These are phyloP conservation scores for Heliconius himera DNA, from an alignment of 1,140 invertebrate species.

Conservation along the genomic window DNA sequence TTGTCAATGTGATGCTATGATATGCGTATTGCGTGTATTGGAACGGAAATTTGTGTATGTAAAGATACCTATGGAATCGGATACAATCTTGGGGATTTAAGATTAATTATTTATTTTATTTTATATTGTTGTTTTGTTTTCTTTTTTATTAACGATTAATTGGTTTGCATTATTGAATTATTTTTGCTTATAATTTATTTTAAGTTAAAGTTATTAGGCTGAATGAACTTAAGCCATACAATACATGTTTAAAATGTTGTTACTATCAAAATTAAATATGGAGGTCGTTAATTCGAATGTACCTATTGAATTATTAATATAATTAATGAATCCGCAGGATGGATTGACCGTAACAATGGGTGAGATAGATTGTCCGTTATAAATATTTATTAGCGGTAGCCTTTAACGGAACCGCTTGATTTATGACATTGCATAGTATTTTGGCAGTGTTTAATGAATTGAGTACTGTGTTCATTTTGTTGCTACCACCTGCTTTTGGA, in stretches of 20 bases:
- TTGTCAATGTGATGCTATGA: slow-evolving; percentile 60
- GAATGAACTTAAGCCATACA: not conserved
- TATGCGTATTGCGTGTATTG: slow-evolving; percentile 52
- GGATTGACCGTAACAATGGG: slow-evolving; percentile 50
- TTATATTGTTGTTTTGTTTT: not conserved
- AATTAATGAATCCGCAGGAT: slow-evolving; percentile 38
- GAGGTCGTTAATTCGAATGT: slow-evolving; percentile 30
- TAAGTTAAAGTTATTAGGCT: not conserved
- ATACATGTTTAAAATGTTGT: not conserved
- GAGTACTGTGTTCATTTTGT: slow-evolving; percentile 21
- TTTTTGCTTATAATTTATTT: not conserved
- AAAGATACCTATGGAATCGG: slow-evolving; percentile 49
- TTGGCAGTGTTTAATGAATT: slow-evolving; percentile 40
- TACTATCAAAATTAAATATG: slow-evolving; percentile 18
- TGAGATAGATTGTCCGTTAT: slow-evolving; percentile 47
- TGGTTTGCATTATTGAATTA: not conserved
- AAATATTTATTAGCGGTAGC: slow-evolving; percentile 57
- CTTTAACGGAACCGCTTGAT: slow-evolving; percentile 48
- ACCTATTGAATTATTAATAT: slow-evolving; percentile 35
- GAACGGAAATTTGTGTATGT: slow-evolving; percentile 56
- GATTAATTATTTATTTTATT: slow-evolving; percentile 37
- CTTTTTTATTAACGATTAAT: not conserved
- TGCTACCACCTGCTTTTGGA: not conserved
- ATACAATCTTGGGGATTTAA: slow-evolving; percentile 55
- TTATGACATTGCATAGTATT: slow-evolving; percentile 45